These are phyloP conservation scores for Anguilla obscura DNA, from an alignment of 2,797 vertebrate genomes.

Conservation along the genomic window DNA sequence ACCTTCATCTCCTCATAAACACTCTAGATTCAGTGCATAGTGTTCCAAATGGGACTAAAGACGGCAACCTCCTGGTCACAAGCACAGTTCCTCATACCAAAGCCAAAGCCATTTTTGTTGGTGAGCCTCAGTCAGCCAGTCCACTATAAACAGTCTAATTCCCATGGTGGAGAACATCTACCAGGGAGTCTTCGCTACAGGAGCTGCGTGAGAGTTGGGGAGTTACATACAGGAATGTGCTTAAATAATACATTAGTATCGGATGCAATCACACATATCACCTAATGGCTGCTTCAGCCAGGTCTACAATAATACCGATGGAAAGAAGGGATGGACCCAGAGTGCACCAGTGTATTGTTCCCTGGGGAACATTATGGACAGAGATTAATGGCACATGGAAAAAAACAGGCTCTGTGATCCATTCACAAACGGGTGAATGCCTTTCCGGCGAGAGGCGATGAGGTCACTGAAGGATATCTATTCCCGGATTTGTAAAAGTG, in stretches of 20 bases:
- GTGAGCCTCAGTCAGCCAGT: neutral
- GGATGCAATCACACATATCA: neutral
- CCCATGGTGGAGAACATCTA: neutral
- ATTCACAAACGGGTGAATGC: neutral
- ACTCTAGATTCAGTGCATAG: neutral
- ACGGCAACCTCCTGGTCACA: neutral
- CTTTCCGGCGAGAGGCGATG: neutral
- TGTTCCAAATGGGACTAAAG: neutral
- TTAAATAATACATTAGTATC: neutral
- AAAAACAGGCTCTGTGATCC: neutral
- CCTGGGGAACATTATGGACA: neutral
- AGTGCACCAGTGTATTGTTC: neutral
- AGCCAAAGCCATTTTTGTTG: neutral
- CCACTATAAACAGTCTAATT: neutral
- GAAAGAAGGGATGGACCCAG: neutral
- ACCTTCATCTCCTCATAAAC: neutral
- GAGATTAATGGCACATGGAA: constrained; percentile 10
- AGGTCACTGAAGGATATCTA: neutral
- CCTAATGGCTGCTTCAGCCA: neutral
- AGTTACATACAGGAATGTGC: neutral
- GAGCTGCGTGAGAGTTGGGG: neutral
- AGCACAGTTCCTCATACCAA: neutral
- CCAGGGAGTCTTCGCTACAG: neutral
- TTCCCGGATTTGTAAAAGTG: constrained; percentile 10
- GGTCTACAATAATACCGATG: neutral